Evolutionary conservation across 2,888 invertebrate genomes (phyloP).

Genomic region (Phalera bucephala): DNA sequence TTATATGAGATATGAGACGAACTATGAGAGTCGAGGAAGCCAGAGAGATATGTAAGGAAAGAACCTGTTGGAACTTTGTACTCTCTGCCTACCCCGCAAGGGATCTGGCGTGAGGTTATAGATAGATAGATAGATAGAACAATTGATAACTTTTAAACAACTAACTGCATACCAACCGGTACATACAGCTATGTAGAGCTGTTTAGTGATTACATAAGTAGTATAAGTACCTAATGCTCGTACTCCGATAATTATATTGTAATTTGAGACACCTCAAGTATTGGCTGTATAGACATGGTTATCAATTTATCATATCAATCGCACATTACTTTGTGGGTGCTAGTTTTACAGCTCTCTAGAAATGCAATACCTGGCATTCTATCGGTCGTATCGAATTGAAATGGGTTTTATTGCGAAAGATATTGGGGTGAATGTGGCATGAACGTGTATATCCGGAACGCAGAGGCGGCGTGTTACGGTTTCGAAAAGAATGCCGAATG

Average conservation of each 20-base stretch:
- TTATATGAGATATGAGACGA: no score
- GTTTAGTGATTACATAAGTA: no score
- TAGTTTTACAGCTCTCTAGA: constrained; percentile 72
- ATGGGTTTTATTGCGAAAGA: constrained; percentile 63
- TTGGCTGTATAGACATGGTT: constrained; percentile 24
- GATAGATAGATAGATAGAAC: no score
- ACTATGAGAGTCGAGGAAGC: no score
- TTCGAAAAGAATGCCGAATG: constrained; percentile 82
- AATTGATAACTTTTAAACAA: background rate
- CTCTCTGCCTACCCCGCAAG: no score
- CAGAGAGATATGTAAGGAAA: no score
- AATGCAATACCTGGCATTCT: constrained; percentile 66
- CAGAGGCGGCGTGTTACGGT: constrained; percentile 80
- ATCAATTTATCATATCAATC: constrained; percentile 59
- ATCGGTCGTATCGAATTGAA: constrained; percentile 51
- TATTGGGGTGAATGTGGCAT: constrained; percentile 69
- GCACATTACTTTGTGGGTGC: constrained; percentile 47
- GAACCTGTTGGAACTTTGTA: no score
- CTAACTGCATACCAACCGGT: background rate
- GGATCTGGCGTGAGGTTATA: no score
- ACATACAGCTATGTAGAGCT: no score
- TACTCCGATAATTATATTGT: background rate
- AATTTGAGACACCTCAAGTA: constrained; percentile 7
- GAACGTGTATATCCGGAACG: constrained; percentile 74
- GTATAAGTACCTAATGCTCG: background rate